A percentile compares a stretch with the other conserved stretches of the same genome.
These are phyloP conservation scores for Drosophila baimaii DNA, from an alignment of 1,140 invertebrate species.

Conservation along the genomic window DNA sequence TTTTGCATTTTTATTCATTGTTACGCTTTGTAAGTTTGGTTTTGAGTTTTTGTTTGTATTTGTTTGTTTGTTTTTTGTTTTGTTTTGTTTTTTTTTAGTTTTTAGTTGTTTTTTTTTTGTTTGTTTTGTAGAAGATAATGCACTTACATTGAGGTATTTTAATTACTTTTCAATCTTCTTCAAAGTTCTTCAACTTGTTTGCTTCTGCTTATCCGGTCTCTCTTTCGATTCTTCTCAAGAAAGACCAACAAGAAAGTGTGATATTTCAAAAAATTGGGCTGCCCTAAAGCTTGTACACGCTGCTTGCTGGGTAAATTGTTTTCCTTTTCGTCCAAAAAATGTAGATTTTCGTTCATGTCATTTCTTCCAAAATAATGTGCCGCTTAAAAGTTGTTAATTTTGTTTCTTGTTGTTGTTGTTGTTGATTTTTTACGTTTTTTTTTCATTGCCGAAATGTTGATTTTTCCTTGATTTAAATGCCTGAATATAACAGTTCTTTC, in stretches of 20 bases:
- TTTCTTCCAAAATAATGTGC: conserved; percentile 41
- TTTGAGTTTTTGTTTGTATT: conserved; percentile 28
- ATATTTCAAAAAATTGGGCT: conserved; percentile 47
- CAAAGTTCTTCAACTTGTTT: conserved; percentile 57
- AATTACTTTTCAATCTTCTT: conserved; percentile 83
- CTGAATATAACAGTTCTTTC: conserved; percentile 55
- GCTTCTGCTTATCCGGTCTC: conserved; percentile 37
- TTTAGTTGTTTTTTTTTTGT: conserved; percentile 40
- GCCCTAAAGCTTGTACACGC: conserved; percentile 52
- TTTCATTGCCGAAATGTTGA: conserved; percentile 76
- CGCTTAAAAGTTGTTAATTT: conserved; percentile 47
- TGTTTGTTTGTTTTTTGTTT: conserved; percentile 54
- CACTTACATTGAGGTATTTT: conserved; percentile 83
- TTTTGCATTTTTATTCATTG: conserved; percentile 52
- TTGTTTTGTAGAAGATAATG: conserved; percentile 79
- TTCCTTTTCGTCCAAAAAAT: conserved; percentile 43
- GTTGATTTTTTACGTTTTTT: conserved; percentile 29
- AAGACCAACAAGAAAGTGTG: conserved; percentile 35
- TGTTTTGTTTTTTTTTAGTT: conserved; percentile 26
- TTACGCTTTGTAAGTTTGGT: conserved; percentile 35
- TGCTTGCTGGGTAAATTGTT: conserved; percentile 37
- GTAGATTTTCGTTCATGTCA: conserved; percentile 31
- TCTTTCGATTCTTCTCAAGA: conserved; percentile 39
- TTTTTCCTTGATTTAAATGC: conserved; percentile 50
- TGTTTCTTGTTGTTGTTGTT: conserved; percentile 46